Percentiles rank a stretch among this genome's conserved stretches.
These are phyloP conservation scores for Alcis repandata DNA, from an alignment of 2,888 invertebrate species.

Conservation along the genomic window DNA sequence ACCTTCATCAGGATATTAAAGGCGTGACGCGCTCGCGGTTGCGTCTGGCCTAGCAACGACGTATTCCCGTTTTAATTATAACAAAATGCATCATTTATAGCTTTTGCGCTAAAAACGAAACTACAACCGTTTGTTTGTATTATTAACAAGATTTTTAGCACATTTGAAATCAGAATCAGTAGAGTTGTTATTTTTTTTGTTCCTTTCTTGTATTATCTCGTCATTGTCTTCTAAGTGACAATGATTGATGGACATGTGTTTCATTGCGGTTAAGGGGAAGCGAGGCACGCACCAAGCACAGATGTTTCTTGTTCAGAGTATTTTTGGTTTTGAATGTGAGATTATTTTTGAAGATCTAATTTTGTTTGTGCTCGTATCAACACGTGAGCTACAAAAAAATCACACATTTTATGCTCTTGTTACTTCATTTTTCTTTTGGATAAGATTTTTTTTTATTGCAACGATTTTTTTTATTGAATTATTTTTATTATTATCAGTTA, in stretches of 20 bases:
- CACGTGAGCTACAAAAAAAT: not conserved
- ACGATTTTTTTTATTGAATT: too few relatives aligned
- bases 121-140: too few relatives aligned
- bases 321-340: slow-evolving; percentile 19
- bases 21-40: too few relatives aligned
- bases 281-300: slow-evolving; percentile 30
- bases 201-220: slow-evolving; percentile 31
- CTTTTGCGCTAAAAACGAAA: too few relatives aligned
- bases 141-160: not conserved
- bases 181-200: slow-evolving; percentile 2
- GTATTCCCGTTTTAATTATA: too few relatives aligned
- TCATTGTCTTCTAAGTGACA: slow-evolving; percentile 43
- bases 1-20: too few relatives aligned
- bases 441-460: too few relatives aligned
- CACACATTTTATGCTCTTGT: not conserved
- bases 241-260: slow-evolving; percentile 43
- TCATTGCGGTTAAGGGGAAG: slow-evolving; percentile 29
- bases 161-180: not conserved
- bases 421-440: not conserved
- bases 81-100: too few relatives aligned
- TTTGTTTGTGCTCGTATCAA: slow-evolving; percentile 6
- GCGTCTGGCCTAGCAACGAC: too few relatives aligned
- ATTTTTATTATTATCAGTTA: too few relatives aligned
- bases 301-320: slow-evolving; percentile 35
- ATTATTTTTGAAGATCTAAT: slow-evolving; percentile 20